Conservation (phyloP, 2,113 vertebrate genomes). For the Etheostoma spectabile region DNA sequence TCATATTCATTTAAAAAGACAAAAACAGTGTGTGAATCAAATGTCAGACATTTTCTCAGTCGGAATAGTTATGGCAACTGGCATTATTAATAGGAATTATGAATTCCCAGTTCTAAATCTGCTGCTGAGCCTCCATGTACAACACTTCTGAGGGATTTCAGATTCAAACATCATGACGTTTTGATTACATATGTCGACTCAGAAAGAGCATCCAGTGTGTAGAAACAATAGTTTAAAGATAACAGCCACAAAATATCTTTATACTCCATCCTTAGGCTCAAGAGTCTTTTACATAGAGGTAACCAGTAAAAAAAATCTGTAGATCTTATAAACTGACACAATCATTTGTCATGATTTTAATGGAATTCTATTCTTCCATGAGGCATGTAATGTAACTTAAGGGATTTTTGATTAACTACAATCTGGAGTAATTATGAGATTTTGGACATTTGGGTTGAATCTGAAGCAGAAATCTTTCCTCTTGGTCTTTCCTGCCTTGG, state of each 20-base stretch:
- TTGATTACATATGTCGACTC: background rate
- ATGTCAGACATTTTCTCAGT: background rate
- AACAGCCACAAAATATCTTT: background rate
- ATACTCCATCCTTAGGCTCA: background rate
- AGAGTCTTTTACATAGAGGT: background rate
- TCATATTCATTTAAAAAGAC: background rate
- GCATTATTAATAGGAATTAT: too few relatives aligned
- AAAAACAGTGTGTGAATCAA: background rate
- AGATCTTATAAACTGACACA: background rate
- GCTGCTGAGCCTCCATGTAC: background rate
- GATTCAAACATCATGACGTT: background rate
- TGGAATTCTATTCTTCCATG: background rate
- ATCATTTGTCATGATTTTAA: background rate
- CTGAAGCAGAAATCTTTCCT: background rate
- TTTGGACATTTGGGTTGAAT: background rate
- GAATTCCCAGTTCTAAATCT: background rate
- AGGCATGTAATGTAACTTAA: background rate
- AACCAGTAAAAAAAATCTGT: background rate
- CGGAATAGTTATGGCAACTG: too few relatives aligned
- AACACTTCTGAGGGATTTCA: background rate
- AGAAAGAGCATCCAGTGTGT: too few relatives aligned
- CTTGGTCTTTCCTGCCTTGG: too few relatives aligned
- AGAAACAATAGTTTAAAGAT: background rate
- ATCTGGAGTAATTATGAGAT: background rate
- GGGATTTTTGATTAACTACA: background rate